Evolutionary conservation across 2,797 vertebrate genomes (phyloP), one percentile per base, ranked within the genome.

Genomic region (Lagodon rhomboides): DNA sequence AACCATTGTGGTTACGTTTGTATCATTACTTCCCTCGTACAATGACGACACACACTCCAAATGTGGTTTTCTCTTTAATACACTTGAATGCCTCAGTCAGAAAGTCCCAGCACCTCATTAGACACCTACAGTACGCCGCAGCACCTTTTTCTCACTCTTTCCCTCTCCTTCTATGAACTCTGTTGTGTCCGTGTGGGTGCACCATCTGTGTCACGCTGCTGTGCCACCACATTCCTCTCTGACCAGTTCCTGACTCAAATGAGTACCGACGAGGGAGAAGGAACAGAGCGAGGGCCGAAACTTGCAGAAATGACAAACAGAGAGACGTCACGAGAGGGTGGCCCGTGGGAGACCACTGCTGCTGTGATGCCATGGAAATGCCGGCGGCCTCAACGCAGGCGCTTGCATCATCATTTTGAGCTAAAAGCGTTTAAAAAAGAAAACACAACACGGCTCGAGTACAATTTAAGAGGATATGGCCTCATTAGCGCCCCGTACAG

Each of bases 281-380:
- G 70, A 68, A 68, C 27, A 56, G 63, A 84, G 72, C 3, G 3
- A 68, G 78, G 54, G 87, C 51, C 74, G 55, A 84, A 68, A 78
- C 66, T 47, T 62, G 71, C 78, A 70, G 51, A 55, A 44, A 30
- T 75, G 87, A 87, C 73, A 82, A 82, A 68, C 8, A 3, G 54
- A 86, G 83, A 77, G 84, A 92, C 85, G 86, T 90, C 90, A 90
- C 79, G 60, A 64, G 86, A 87, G 81, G 82, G 89, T 68, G 88
- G 87, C 83, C 71, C 56, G 15, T 41, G 71, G 91, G 87, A 92
- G 82, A 50, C 88, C 87, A 91, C 64, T 22, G 70, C 60, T 69
- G 50, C 80, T 60, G 67, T 87, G 85, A 93, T 89, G 90, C 68
- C 84, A 75, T 85, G 89, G 92, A 92, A 91, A 91, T 30, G 72